These are phyloP conservation scores for Drosophila arawakana DNA, from an alignment of 1,140 invertebrate species.

Conservation along the genomic window DNA sequence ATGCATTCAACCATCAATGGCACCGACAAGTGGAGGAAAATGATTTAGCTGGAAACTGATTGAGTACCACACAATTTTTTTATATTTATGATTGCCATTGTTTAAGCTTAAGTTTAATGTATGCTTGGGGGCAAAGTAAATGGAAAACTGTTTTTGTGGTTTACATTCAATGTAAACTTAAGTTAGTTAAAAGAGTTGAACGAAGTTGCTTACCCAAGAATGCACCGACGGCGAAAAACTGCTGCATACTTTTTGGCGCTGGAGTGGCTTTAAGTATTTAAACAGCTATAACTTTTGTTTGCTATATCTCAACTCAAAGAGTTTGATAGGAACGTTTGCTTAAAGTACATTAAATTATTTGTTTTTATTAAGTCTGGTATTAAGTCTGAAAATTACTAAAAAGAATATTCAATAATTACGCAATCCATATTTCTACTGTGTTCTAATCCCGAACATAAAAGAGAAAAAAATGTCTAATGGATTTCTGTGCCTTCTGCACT, in stretches of 20 bases:
- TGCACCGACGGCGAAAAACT: no score
- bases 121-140: background rate
- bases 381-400: background rate
- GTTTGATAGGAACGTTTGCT: no score
- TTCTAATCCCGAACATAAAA: background rate
- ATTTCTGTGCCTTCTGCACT: constrained; percentile 45
- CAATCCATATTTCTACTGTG: constrained; percentile 14
- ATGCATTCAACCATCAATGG: constrained; percentile 20
- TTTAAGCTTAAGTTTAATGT: background rate
- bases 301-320: no score
- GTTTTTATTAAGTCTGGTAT: background rate
- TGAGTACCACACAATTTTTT: background rate
- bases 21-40: background rate
- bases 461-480: constrained; percentile 11
- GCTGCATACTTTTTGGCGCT: no score
- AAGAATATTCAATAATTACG: background rate
- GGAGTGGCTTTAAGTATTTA: no score
- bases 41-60: constrained; percentile 6
- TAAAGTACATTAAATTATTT: no score
- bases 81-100: constrained; percentile 8
- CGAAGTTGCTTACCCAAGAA: no score
- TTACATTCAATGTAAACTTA: no score
- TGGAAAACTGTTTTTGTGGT: background rate
- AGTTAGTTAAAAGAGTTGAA: no score
- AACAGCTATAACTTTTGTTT: no score